Conservation (phyloP, 2,888 invertebrate genomes). For the Parelbella ahira region DNA sequence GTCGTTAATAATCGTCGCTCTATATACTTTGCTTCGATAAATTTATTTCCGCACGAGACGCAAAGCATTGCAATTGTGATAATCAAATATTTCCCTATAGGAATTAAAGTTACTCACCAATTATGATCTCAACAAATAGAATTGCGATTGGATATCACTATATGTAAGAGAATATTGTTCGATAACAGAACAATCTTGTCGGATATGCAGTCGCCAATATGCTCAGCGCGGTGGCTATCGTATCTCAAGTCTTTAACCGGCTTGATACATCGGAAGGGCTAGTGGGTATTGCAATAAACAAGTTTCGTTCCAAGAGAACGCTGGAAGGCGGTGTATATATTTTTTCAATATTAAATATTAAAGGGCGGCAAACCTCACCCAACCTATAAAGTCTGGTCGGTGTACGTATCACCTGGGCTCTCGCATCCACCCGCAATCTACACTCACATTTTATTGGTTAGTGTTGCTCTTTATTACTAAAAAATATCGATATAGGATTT, state of each 20-base stretch:
- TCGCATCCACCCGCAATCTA: constrained; percentile 52
- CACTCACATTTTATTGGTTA: constrained; percentile 74
- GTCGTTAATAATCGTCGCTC: too few relatives aligned
- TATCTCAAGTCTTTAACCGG: constrained; percentile 34
- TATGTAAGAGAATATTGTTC: too few relatives aligned
- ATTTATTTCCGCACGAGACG: too few relatives aligned
- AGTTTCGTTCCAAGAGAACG: constrained; percentile 51
- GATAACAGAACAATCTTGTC: too few relatives aligned
- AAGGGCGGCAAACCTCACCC: constrained; percentile 64
- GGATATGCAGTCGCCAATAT: too few relatives aligned
- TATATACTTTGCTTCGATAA: too few relatives aligned
- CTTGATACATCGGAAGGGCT: constrained; percentile 34
- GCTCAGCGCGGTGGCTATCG: too few relatives aligned
- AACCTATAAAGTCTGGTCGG: constrained; percentile 67
- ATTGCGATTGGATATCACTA: too few relatives aligned
- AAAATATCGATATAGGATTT: constrained; percentile 10
- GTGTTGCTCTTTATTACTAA: constrained; percentile 42
- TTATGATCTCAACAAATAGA: too few relatives aligned
- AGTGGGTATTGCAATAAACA: constrained; percentile 48
- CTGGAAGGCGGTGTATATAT: constrained; percentile 49
- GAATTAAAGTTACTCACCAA: too few relatives aligned
- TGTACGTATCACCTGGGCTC: constrained; percentile 71
- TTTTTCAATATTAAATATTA: constrained; percentile 41
- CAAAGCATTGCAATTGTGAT: too few relatives aligned
- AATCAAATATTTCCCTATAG: too few relatives aligned